Evolutionary conservation across 2,797 vertebrate genomes (phyloP), one percentile per base, ranked within the genome.

Genomic region (Onychomys arenicola): DNA sequence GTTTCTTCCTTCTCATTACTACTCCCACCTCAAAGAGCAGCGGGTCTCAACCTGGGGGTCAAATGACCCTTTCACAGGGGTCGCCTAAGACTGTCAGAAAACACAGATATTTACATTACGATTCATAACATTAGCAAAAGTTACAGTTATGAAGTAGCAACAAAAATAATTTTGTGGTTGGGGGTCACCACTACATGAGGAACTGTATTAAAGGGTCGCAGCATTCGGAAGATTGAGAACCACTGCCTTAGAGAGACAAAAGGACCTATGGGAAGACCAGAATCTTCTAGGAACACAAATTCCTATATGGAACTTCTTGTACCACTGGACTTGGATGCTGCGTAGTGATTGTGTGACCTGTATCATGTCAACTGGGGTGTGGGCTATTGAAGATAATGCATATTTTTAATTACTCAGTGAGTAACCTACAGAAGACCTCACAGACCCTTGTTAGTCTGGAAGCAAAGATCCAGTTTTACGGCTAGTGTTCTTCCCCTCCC

Each of bases 271-370:
- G 40, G 43, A 77, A 91, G n/a, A 69, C 46, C 6, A 78, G 5
- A 29, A 61, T 6, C 65, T 37, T 73, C 57, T 34, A 40, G 90
- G 77, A 91, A 87, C 25, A 40, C 21, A 65, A 23, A 76, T 27
- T 21, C 46, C 1, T 14, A 25, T 11, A 0, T 2, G 6, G 29
- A 69, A 49, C 34, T 71, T 86, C 43, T 34, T 16, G 69, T 0
- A 0, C 43, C 2, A 5, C 5, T 81, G 71, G 2, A 0, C 49
- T 23, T 32, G 46, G 40, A 55, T 27, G 37, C 27, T 6, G 0
- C 37, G 40, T 4, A 25, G 52, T n/a, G 76, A 87, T 12, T 49
- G 40, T 84, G 67, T 49, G 55, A 52, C 0, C 6, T 87, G 19
- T 32, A 59, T 27, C 85, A 82, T 93, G 81, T 43, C 40, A 43